Conservation (phyloP, 35 echinoderm and acorn worm species). For the Ophioderma brevispina region DNA sequence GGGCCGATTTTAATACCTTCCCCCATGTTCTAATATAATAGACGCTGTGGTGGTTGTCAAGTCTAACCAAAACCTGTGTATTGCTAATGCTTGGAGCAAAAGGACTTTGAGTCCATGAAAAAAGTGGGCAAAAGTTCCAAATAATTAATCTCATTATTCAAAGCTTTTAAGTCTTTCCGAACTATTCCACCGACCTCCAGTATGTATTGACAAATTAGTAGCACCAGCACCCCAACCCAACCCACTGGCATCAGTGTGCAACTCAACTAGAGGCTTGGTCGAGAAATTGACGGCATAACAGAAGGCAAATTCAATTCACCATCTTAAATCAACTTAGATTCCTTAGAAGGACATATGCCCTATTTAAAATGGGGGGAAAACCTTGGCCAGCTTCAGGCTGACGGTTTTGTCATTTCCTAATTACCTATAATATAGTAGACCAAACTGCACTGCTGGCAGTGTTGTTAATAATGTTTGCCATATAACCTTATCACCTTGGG, state of each 20-base stretch:
- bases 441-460: conserved; percentile 14
- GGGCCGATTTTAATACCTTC: conserved; percentile 17
- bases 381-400: neutral
- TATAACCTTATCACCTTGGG: conserved; percentile 10
- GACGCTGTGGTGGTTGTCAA: conserved; percentile 16
- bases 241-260: neutral
- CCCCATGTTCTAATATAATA: neutral
- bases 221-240: neutral
- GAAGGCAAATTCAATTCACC: neutral
- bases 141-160: conserved; percentile 34
- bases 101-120: conserved; percentile 33
- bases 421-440: conserved; percentile 20
- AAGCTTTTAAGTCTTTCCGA: neutral
- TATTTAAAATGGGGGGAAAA: neutral
- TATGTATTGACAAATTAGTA: neutral
- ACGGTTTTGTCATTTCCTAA: conserved; percentile 16
- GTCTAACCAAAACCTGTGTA: neutral
- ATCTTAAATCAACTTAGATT: neutral
- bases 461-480: conserved; percentile 31
- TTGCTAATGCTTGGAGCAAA: neutral
- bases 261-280: neutral
- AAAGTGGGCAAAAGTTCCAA: conserved; percentile 16
- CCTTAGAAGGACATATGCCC: neutral
- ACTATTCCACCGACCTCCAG: neutral
- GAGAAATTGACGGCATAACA: neutral